phyloP scores from a whole-genome alignment of 1,140 invertebrate genomes.

The Micrasema longulum region DNA sequence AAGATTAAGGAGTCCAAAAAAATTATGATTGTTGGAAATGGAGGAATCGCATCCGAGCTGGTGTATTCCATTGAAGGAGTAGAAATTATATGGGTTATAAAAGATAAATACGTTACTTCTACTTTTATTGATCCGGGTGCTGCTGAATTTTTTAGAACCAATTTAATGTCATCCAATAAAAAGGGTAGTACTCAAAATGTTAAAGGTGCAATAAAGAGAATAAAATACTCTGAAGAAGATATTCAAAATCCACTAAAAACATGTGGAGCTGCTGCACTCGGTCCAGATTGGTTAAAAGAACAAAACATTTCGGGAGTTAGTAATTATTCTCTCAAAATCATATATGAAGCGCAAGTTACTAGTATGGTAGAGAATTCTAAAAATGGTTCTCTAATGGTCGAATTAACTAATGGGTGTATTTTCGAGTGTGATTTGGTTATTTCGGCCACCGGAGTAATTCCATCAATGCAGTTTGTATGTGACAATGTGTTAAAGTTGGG shows the following conservation, averaged over 20 bases:
- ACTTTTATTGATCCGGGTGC: conserved; percentile 97
- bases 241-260: conserved; percentile 58
- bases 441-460: conserved; percentile 94
- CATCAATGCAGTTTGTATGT: conserved; percentile 72
- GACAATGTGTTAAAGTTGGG: conserved; percentile 71
- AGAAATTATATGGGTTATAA: conserved; percentile 93
- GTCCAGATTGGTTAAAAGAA: conserved; percentile 92
- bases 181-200: conserved; percentile 57
- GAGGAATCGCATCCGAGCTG: conserved; percentile 97
- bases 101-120: conserved; percentile 91
- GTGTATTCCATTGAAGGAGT: conserved; percentile 88
- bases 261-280: conserved; percentile 84
- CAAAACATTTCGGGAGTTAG: conserved; percentile 73
- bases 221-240: conserved; percentile 75
- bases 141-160: conserved; percentile 87
- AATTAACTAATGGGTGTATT: conserved; percentile 80
- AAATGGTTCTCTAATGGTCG: conserved; percentile 79
- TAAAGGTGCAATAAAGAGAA: conserved; percentile 71
- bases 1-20: conserved; percentile 75
- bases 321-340: conserved; percentile 67
- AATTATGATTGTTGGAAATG: conserved; percentile 93
- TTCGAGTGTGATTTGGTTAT: conserved; percentile 92
- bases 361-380: conserved; percentile 62
- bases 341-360: conserved; percentile 80
- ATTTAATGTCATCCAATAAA: conserved; percentile 58